phyloP scores from a whole-genome alignment of 2,797 vertebrate species.

The Gymnopithys bicolor region DNA sequence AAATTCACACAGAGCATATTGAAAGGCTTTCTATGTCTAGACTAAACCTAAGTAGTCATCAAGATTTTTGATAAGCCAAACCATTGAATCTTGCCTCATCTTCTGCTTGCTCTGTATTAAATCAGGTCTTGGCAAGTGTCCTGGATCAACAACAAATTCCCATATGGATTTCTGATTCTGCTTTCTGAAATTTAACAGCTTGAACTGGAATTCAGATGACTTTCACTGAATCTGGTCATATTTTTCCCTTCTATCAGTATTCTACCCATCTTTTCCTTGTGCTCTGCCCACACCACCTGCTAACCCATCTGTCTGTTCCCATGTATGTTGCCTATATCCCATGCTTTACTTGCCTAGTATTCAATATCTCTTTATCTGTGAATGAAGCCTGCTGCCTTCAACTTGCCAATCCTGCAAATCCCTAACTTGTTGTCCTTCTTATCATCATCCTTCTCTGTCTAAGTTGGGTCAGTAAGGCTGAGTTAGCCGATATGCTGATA shows the following conservation, averaged over 20 bases:
- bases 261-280: constrained; percentile 65
- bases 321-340: constrained; percentile 9
- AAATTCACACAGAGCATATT: not conserved
- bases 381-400: constrained; percentile 47
- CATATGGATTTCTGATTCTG: constrained; percentile 66
- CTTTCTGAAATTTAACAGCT: constrained; percentile 65
- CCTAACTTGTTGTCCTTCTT: constrained; percentile 18
- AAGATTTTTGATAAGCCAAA: constrained; percentile 16
- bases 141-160: constrained; percentile 39
- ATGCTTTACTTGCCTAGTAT: constrained; percentile 40
- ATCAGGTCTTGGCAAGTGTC: constrained; percentile 46
- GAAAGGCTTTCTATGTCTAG: constrained; percentile 2
- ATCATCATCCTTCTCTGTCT: not conserved
- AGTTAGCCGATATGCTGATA: not conserved
- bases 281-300: constrained; percentile 68
- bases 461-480: not conserved
- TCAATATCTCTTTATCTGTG: constrained; percentile 9
- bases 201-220: constrained; percentile 61
- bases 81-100: constrained; percentile 35
- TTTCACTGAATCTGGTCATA: constrained; percentile 65
- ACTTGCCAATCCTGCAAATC: not conserved
- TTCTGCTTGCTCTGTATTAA: constrained; percentile 8
- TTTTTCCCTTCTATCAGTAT: constrained; percentile 66
- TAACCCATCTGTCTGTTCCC: constrained; percentile 67
- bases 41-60: constrained; percentile 11